phyloP scores from a whole-genome alignment of 1,140 invertebrate genomes.

The Pseudobourletiella spinata region DNA sequence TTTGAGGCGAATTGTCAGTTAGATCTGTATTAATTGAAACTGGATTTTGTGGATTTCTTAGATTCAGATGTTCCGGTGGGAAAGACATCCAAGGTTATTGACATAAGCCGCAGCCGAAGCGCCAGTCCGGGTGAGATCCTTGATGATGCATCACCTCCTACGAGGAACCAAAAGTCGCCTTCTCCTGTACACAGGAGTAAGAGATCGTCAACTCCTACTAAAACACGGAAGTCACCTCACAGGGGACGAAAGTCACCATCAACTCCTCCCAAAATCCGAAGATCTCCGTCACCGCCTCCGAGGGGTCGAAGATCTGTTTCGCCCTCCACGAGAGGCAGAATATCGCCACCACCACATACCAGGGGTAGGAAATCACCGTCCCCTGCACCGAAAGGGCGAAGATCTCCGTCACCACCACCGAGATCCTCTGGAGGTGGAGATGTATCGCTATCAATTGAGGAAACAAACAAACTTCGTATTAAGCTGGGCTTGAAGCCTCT shows the following conservation, averaged over 20 bases:
- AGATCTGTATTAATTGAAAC: not conserved
- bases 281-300: too few species aligned
- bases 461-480: constrained; percentile 82
- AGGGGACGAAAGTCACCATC: too few species aligned
- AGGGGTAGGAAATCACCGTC: too few species aligned
- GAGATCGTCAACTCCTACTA: too few species aligned
- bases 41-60: constrained; percentile 12
- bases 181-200: too few species aligned
- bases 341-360: too few species aligned
- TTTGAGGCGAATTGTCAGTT: not conserved
- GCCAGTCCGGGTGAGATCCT: not conserved
- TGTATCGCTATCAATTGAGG: constrained; percentile 64
- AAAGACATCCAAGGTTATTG: constrained; percentile 13
- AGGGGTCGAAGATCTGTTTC: too few species aligned
- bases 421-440: constrained; percentile 34
- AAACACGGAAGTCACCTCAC: too few species aligned
- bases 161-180: too few species aligned
- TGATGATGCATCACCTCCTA: not conserved
- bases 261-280: too few species aligned
- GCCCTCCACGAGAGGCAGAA: too few species aligned
- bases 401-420: constrained; percentile 23
- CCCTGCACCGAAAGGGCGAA: not conserved
- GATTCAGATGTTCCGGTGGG: constrained; percentile 24
- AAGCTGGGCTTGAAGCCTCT: constrained; percentile 91
- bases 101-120: not conserved